Percentiles rank a stretch among this genome's conserved stretches.
phyloP scores from a whole-genome alignment of 2,113 vertebrate genomes.

The Tretioscincus oriximinensis region DNA sequence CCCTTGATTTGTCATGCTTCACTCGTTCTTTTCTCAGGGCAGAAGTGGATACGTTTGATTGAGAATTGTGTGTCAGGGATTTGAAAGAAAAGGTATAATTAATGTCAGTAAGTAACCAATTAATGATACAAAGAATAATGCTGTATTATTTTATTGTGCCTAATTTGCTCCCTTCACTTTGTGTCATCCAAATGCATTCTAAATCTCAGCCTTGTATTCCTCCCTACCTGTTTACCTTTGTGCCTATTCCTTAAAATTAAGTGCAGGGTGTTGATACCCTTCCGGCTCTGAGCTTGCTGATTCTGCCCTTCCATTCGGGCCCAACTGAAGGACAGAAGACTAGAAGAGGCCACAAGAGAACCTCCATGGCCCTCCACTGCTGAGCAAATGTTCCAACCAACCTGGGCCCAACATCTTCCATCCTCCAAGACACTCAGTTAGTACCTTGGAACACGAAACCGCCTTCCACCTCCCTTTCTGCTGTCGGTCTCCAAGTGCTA shows the following conservation, averaged over 20 bases:
- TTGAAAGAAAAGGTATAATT: conserved; percentile 30
- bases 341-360: too few species aligned
- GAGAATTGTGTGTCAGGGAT: conserved; percentile 21
- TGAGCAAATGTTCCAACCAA: too few species aligned
- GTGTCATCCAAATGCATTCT: conserved; percentile 23
- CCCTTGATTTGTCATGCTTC: neutral
- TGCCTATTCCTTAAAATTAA: neutral
- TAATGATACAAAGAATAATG: conserved; percentile 36
- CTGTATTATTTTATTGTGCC: conserved; percentile 38
- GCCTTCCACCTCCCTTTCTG: too few species aligned
- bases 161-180: conserved; percentile 38
- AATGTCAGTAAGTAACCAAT: conserved; percentile 34
- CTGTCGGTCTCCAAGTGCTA: too few species aligned
- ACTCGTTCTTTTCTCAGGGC: conserved; percentile 5
- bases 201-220: neutral
- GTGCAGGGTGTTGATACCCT: neutral
- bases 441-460: too few species aligned
- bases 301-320: neutral
- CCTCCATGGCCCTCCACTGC: too few species aligned
- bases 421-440: too few species aligned
- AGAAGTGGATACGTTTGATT: neutral
- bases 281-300: neutral
- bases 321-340: neutral
- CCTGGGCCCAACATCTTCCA: too few species aligned
- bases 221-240: conserved; percentile 1